These are phyloP conservation scores for Dromius quadrimaculatus DNA, from an alignment of 2,888 invertebrate genomes.

Conservation along the genomic window DNA sequence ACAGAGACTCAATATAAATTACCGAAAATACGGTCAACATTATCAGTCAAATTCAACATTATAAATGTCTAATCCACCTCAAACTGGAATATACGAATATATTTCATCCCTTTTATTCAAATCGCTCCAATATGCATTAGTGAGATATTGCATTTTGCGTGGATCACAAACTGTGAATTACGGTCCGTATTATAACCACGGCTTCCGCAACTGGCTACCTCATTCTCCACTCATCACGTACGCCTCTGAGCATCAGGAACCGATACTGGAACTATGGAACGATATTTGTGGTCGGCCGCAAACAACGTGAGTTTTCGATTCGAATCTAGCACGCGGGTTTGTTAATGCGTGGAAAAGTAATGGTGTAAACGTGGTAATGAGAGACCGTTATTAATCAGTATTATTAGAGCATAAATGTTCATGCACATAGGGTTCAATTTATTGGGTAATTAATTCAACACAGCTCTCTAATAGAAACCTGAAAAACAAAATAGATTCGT, in stretches of 20 bases:
- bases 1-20: too few species aligned
- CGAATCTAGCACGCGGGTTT: conserved; percentile 1
- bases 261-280: conserved; percentile 14
- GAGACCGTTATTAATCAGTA: not conserved
- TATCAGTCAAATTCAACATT: too few species aligned
- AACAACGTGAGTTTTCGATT: conserved; percentile 5
- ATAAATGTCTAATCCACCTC: too few species aligned
- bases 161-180: conserved; percentile 3
- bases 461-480: too few species aligned
- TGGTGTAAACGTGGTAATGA: conserved; percentile 12
- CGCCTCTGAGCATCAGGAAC: conserved; percentile 12
- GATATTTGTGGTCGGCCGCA: conserved; percentile 5
- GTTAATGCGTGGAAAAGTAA: conserved; percentile 4
- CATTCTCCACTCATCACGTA: not conserved
- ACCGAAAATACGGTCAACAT: too few species aligned
- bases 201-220: not conserved
- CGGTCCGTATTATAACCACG: not conserved
- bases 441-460: too few species aligned
- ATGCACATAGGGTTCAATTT: not conserved
- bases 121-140: conserved; percentile 4
- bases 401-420: too few species aligned
- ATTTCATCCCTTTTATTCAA: too few species aligned
- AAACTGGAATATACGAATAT: too few species aligned
- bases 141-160: conserved; percentile 21
- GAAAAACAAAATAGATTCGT: too few species aligned